A percentile compares a stretch with the other conserved stretches of the same genome.
Conservation (phyloP, 2,113 vertebrate species). For the Thalassoma bifasciatum region DNA sequence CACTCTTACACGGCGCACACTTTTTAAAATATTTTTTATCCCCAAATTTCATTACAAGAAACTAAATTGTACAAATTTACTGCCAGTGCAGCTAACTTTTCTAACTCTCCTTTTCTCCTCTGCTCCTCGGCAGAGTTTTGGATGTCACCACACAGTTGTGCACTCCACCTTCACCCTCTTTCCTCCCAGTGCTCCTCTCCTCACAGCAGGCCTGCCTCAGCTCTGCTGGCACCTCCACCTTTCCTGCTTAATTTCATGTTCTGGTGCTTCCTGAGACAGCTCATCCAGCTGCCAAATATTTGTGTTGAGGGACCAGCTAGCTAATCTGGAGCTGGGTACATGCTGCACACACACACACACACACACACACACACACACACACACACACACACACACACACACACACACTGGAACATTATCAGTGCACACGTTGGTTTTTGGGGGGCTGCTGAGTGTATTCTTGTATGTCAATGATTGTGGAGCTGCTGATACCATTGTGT, state of each 20-base stretch:
- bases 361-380: constrained; percentile 16
- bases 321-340: constrained; percentile 73
- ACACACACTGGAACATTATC: constrained; percentile 32
- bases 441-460: constrained; percentile 33
- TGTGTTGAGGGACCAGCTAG: constrained; percentile 75
- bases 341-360: constrained; percentile 37
- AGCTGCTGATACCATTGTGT: constrained; percentile 40
- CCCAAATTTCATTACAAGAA: constrained; percentile 52
- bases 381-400: constrained; percentile 20
- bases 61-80: constrained; percentile 47
- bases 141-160: not conserved
- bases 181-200: constrained; percentile 17
- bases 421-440: constrained; percentile 13
- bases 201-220: constrained; percentile 46
- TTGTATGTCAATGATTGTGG: constrained; percentile 35
- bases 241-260: constrained; percentile 84
- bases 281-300: constrained; percentile 84
- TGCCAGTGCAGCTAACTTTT: constrained; percentile 28
- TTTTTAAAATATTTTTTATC: not conserved
- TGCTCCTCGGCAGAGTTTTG: constrained; percentile 7
- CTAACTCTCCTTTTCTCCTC: not conserved
- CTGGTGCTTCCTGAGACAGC: constrained; percentile 79
- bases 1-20: not conserved
- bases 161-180: constrained; percentile 8
- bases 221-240: constrained; percentile 61